These are phyloP conservation scores for Parazoanthus atlanticus DNA, from an alignment of 92 coral and sea anemone species.

Conservation along the genomic window DNA sequence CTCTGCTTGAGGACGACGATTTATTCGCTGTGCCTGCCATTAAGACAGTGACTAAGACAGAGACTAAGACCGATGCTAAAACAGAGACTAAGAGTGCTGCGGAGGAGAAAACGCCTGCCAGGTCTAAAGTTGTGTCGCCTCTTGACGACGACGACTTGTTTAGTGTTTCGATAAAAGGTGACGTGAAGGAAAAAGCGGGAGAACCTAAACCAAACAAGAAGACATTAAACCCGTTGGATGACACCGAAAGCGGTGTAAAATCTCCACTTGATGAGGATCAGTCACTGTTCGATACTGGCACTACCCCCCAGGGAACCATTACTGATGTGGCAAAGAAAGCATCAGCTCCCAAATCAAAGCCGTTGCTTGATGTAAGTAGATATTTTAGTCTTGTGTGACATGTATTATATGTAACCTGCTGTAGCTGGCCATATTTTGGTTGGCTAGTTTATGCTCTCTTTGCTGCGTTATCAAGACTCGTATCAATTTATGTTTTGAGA, in stretches of 20 bases:
- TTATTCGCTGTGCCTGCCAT: slow-evolving; percentile 30
- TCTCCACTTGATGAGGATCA: slow-evolving; percentile 3
- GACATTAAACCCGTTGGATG: neutral
- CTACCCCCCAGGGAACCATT: neutral
- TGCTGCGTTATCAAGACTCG: neutral
- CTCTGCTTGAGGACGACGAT: slow-evolving; percentile 46
- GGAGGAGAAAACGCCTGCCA: slow-evolving; percentile 17
- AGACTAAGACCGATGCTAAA: neutral
- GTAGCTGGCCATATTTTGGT: neutral
- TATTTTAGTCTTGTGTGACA: neutral
- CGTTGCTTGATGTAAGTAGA: slow-evolving; percentile 65
- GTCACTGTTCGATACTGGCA: neutral
- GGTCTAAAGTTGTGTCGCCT: slow-evolving; percentile 17
- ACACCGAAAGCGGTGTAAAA: neutral
- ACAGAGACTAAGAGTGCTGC: slow-evolving; percentile 32
- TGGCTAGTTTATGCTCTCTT: neutral
- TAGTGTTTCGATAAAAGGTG: slow-evolving; percentile 53
- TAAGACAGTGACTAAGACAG: slow-evolving; percentile 25
- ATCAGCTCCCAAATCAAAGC: slow-evolving; percentile 53
- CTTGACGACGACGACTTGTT: slow-evolving; percentile 76
- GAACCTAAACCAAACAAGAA: neutral
- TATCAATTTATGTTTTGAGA: neutral
- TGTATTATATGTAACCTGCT: neutral
- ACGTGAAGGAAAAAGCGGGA: slow-evolving; percentile 32
- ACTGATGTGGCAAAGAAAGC: slow-evolving; percentile 41